Evolutionary conservation across 1,140 invertebrate genomes (phyloP), one percentile per base, ranked within the genome.

Genomic region (Helicoverpa zea): DNA sequence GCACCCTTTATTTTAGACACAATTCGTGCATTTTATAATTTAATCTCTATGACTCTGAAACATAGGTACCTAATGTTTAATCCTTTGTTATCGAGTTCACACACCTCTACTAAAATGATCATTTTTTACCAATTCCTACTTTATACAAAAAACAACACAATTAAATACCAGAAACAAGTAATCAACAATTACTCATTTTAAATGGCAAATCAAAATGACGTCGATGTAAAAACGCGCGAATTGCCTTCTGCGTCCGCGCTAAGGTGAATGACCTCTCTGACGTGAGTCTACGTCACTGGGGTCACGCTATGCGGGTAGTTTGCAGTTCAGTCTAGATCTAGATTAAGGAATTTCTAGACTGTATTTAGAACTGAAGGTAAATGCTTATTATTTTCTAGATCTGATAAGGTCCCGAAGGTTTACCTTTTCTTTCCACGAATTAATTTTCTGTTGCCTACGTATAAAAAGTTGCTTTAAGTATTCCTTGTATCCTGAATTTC

Each of bases 261-360:
- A 43, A 47, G 73, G 72, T 83, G 73, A 63, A 58, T 79, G 76
- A 81, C 83, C 77, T 23, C 16, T 63, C 51, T 63, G 52, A 78
- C 75, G 61, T 68, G 68, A 74, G 47, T 16, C 18, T 29, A 80
- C 81, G 78, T 83, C 78, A 68, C 72, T 18, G 23, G 23, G 74
- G 81, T 77, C 81, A 81, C 74, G 80, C 80, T 54, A 81, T 81
- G 80, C 80, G 63, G 72, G 18, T 47, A 47, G 59, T 29, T 63
- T 68, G 76, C 49, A 76, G 72, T 61, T 64, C 70, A 70, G 54
- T 56, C 72, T 70, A 66, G 10, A 78, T 78, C 30, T 68, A 68
- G 64, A 68, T 68, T 16, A 9, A 43, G n/a, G 11, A 16, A 16
- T 49, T 23, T 18, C 43, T 47, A 47, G n/a, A 66, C 35, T n/a